Conservation (phyloP, 1,140 invertebrate species). For the Macrostomum lignano region DNA sequence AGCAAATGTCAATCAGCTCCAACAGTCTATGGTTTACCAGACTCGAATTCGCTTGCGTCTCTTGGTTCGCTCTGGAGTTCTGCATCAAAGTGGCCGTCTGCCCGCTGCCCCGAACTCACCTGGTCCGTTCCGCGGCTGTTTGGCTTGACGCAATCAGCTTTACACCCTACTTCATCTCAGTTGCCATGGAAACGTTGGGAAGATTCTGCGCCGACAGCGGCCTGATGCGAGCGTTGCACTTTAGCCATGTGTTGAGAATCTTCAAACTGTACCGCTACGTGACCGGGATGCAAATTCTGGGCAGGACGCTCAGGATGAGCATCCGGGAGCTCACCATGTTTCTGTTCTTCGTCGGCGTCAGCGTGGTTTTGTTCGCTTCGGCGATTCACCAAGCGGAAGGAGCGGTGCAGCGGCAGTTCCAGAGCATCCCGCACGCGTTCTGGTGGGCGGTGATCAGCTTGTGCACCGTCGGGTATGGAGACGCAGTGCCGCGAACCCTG, state of each 20-base stretch:
- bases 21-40: too few relatives aligned
- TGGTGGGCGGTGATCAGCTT: slow-evolving; percentile 15
- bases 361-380: slow-evolving; percentile 20
- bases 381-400: slow-evolving; percentile 23
- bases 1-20: too few relatives aligned
- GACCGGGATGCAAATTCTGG: slow-evolving; percentile 11
- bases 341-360: slow-evolving; percentile 9
- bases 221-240: slow-evolving; percentile 34
- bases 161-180: slow-evolving; percentile 92
- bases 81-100: slow-evolving; percentile 7
- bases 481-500: slow-evolving; percentile 31
- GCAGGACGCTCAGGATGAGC: slow-evolving; percentile 15
- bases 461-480: slow-evolving; percentile 26
- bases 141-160: slow-evolving; percentile 77
- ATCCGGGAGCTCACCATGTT: slow-evolving; percentile 11
- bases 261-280: slow-evolving; percentile 25
- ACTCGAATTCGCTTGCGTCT: too few relatives aligned
- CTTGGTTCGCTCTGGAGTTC: slow-evolving; percentile 14
- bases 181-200: slow-evolving; percentile 78
- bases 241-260: slow-evolving; percentile 7
- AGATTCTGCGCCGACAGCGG: slow-evolving; percentile 38
- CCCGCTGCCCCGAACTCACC: slow-evolving; percentile 14
- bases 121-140: slow-evolving; percentile 66
- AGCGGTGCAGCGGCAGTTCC: slow-evolving; percentile 13
- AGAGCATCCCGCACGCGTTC: slow-evolving; percentile 16